phyloP scores from a whole-genome alignment of 1,140 invertebrate genomes.

The Leptoteleia sp. region DNA sequence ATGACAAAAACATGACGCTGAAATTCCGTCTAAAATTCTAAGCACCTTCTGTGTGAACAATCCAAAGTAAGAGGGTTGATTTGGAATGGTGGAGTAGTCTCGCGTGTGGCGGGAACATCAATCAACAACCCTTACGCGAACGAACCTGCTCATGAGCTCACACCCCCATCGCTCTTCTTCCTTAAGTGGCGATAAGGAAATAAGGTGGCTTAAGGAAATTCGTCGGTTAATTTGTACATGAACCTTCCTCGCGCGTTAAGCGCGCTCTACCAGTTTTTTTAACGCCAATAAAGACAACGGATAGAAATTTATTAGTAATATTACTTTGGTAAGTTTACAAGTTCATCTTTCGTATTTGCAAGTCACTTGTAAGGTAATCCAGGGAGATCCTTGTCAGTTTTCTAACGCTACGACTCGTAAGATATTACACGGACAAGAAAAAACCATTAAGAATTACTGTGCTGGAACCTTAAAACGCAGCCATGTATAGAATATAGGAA shows the following conservation, averaged over 20 bases:
- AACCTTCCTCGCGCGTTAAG: conserved; percentile 31
- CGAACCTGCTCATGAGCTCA: conserved; percentile 71
- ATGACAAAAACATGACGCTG: conserved; percentile 28
- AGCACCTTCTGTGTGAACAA: conserved; percentile 70
- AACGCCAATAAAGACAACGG: conserved; percentile 4
- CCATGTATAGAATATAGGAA: no score
- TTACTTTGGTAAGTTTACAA: no score
- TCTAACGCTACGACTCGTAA: no score
- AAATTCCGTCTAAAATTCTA: conserved; percentile 51
- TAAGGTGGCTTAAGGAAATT: conserved; percentile 70
- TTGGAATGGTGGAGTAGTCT: conserved; percentile 65
- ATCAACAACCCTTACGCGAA: conserved; percentile 73
- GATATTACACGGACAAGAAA: no score
- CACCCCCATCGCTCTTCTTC: conserved; percentile 72
- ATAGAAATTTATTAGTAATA: no score
- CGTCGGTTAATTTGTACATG: conserved; percentile 69
- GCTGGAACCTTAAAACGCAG: no score
- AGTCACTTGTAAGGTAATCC: no score
- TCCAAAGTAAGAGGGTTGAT: conserved; percentile 62
- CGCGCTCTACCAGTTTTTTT: neutral
- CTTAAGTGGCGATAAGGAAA: conserved; percentile 77
- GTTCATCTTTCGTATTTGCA: no score
- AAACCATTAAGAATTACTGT: no score
- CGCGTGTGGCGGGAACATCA: conserved; percentile 75
- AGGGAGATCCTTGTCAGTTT: no score